These are phyloP conservation scores for Macrobrachium rosenbergii DNA, from an alignment of 1,140 invertebrate species.

Conservation along the genomic window DNA sequence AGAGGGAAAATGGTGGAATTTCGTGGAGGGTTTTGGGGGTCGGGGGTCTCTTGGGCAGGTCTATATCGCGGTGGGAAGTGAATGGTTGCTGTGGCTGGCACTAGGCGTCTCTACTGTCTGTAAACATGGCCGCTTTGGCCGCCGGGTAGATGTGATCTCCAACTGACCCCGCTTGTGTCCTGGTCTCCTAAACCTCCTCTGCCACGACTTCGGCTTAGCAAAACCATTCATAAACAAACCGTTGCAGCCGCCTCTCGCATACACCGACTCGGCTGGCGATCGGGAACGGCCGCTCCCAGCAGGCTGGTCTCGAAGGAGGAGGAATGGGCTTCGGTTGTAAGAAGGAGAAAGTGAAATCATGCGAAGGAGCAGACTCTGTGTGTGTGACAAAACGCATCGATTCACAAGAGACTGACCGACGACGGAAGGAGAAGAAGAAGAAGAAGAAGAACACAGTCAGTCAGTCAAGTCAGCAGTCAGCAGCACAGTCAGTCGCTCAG, in stretches of 20 bases:
- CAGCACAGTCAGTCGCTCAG: constrained; percentile 53
- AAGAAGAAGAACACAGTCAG: no score
- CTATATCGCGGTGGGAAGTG: not conserved
- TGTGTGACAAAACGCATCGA: constrained; percentile 41
- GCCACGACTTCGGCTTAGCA: constrained; percentile 56
- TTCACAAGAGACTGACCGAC: constrained; percentile 54
- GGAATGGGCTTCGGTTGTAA: not conserved
- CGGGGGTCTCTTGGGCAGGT: no score
- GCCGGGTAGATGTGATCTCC: constrained; percentile 62
- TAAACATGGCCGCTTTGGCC: constrained; percentile 55
- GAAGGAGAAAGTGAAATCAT: constrained; percentile 48
- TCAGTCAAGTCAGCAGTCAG: no score
- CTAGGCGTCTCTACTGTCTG: constrained; percentile 56
- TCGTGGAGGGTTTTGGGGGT: constrained; percentile 10
- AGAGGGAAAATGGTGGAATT: constrained; percentile 18
- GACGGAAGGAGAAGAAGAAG: constrained; percentile 20
- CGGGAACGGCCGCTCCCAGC: not conserved
- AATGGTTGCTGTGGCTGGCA: constrained; percentile 53
- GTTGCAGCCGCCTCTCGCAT: not conserved
- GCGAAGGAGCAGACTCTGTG: not conserved
- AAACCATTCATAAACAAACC: constrained; percentile 32
- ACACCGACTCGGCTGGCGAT: not conserved
- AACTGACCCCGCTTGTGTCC: constrained; percentile 63
- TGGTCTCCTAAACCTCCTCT: constrained; percentile 50
- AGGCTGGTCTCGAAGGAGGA: not conserved